These are phyloP conservation scores for Periophthalmus modestus DNA, from an alignment of 2,113 vertebrate species.

Conservation along the genomic window DNA sequence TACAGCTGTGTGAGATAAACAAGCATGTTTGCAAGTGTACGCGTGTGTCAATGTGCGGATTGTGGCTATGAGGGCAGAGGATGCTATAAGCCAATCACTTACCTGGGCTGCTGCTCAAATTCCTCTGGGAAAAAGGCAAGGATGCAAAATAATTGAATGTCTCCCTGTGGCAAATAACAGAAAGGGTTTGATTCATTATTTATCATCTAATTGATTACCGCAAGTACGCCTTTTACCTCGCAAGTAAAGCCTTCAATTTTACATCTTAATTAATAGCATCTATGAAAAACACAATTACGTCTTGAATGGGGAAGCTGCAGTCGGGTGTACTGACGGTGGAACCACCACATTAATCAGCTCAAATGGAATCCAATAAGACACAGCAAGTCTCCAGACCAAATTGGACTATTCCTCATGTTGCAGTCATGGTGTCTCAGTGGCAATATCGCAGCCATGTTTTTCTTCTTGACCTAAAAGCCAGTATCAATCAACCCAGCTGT, in stretches of 20 bases:
- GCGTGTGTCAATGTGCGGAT: neutral
- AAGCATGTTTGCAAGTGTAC: neutral
- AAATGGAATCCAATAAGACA: conserved; percentile 54
- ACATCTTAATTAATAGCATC: conserved; percentile 68
- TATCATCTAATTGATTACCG: conserved; percentile 66
- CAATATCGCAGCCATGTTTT: conserved; percentile 25
- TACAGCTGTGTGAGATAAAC: conserved; percentile 15
- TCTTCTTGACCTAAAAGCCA: conserved; percentile 43
- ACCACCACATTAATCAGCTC: conserved; percentile 55
- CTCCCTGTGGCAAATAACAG: conserved; percentile 24
- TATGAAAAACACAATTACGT: conserved; percentile 64
- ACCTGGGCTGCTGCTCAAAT: conserved; percentile 46
- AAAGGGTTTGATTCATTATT: conserved; percentile 58
- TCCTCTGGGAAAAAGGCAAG: conserved; percentile 24
- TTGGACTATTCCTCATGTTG: conserved; percentile 53
- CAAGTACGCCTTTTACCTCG: conserved; percentile 48
- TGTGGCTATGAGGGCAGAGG: conserved; percentile 15
- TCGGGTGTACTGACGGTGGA: conserved; percentile 20
- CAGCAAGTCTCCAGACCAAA: conserved; percentile 37
- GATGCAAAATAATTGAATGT: conserved; percentile 55
- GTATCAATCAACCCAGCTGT: conserved; percentile 41
- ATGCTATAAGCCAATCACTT: conserved; percentile 45
- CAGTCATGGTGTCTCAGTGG: conserved; percentile 35
- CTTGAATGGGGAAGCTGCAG: conserved; percentile 50
- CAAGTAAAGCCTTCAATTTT: conserved; percentile 64